Conservation (phyloP, 1,140 invertebrate genomes). For the Ceratosolen solmsi region DNA sequence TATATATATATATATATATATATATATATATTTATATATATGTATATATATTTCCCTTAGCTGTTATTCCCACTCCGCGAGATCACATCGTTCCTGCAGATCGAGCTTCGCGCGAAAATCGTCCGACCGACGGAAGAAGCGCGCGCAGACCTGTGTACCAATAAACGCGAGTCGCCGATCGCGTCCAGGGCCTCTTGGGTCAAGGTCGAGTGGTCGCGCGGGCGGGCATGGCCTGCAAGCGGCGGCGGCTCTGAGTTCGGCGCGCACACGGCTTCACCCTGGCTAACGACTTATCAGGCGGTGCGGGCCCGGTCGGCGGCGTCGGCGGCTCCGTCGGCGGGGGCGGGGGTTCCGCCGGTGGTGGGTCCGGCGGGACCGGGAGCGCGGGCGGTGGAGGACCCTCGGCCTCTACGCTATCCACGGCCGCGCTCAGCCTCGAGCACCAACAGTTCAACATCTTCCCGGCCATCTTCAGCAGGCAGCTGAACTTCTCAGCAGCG, state of each 20-base stretch:
- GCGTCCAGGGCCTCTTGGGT: background rate
- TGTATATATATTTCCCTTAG: too few species aligned
- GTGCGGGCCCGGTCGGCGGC: conserved; percentile 70
- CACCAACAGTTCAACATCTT: conserved; percentile 92
- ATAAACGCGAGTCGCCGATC: background rate
- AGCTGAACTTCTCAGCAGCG: conserved; percentile 84
- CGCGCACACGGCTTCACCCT: conserved; percentile 68
- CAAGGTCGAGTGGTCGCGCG: background rate
- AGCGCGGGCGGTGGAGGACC: background rate
- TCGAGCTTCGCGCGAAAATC: background rate
- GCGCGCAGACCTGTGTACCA: background rate
- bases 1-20: background rate
- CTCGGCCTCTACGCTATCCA: conserved; percentile 63
- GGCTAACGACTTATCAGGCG: conserved; percentile 73
- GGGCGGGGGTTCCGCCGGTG: conserved; percentile 59
- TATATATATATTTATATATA: too few species aligned
- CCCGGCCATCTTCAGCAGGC: conserved; percentile 89
- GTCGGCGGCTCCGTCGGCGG: conserved; percentile 66
- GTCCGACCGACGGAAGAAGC: background rate
- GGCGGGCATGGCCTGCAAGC: background rate
- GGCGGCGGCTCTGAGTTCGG: background rate
- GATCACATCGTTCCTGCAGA: background rate
- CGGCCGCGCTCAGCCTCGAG: conserved; percentile 74
- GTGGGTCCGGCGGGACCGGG: conserved; percentile 52
- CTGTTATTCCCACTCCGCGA: background rate